Percentiles rank a stretch among this genome's conserved stretches.
phyloP scores from a whole-genome alignment of 2,888 invertebrate genomes.

The Aphodius sticticus region DNA sequence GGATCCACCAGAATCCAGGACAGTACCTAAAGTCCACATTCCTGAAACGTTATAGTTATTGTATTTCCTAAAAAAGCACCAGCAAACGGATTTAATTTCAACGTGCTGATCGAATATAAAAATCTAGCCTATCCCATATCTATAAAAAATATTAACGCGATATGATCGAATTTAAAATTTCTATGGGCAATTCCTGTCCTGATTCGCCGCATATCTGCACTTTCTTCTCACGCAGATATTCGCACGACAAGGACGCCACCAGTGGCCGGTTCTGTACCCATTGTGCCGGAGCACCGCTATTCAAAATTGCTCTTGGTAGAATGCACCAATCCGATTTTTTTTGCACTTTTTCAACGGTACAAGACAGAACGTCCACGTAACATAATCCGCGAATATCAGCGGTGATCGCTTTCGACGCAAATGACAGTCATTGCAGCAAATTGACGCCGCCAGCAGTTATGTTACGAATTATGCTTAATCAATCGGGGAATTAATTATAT shows the following conservation, averaged over 20 bases:
- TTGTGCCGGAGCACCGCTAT: background rate
- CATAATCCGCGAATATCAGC: background rate
- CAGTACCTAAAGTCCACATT: background rate
- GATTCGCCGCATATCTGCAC: background rate
- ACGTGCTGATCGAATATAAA: background rate
- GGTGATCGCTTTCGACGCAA: background rate
- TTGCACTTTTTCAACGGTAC: background rate
- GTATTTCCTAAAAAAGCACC: background rate
- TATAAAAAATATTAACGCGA: background rate
- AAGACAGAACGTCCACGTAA: background rate
- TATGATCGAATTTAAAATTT: background rate
- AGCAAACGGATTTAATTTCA: background rate
- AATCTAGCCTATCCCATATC: background rate
- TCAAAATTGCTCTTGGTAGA: background rate
- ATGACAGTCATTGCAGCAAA: background rate
- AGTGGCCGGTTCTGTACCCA: slow-evolving; percentile 4
- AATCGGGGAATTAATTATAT: background rate
- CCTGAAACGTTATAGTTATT: background rate
- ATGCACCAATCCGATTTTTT: background rate
- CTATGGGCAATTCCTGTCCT: background rate
- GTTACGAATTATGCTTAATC: background rate
- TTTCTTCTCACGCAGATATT: slow-evolving; percentile 4
- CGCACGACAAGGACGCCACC: background rate
- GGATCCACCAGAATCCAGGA: background rate
- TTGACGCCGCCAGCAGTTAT: background rate